Percentiles rank a stretch among this genome's conserved stretches.
phyloP scores from a whole-genome alignment of 2,797 vertebrate species.

The Pseudochromis fuscus region DNA sequence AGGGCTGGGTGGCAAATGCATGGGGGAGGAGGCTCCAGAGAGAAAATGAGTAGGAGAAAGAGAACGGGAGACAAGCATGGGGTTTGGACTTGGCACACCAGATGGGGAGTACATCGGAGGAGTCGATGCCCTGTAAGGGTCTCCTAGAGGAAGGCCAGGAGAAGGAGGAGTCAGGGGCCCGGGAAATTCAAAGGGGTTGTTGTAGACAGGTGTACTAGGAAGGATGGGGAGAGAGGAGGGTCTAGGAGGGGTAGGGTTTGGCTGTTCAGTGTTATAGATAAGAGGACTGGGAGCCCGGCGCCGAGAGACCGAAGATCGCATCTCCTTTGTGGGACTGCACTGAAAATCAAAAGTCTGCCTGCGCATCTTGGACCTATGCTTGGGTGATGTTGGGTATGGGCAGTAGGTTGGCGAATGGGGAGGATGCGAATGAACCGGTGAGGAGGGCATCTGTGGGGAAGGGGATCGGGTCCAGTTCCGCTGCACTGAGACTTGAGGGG shows the following conservation, averaged over 20 bases:
- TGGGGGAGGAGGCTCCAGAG: slow-evolving; percentile 87
- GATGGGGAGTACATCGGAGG: slow-evolving; percentile 84
- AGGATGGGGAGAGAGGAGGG: slow-evolving; percentile 88
- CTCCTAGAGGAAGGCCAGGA: slow-evolving; percentile 82
- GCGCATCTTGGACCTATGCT: slow-evolving; percentile 86
- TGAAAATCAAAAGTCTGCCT: slow-evolving; percentile 86
- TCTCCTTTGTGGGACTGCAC: slow-evolving; percentile 80
- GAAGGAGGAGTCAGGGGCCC: slow-evolving; percentile 87
- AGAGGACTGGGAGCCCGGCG: slow-evolving; percentile 93
- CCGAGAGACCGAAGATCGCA: slow-evolving; percentile 79
- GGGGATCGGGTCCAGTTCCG: slow-evolving; percentile 82
- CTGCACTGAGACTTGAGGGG: slow-evolving; percentile 75
- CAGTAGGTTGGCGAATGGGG: slow-evolving; percentile 86
- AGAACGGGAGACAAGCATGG: slow-evolving; percentile 85
- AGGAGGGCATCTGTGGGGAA: slow-evolving; percentile 78
- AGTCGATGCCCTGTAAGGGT: slow-evolving; percentile 80
- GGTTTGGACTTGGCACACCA: slow-evolving; percentile 74
- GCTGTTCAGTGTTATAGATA: slow-evolving; percentile 89
- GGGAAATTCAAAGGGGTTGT: slow-evolving; percentile 89
- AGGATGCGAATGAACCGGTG: slow-evolving; percentile 79
- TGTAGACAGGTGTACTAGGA: slow-evolving; percentile 86
- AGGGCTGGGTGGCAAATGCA: slow-evolving; percentile 81
- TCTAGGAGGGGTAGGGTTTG: slow-evolving; percentile 87
- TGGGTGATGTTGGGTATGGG: slow-evolving; percentile 87
- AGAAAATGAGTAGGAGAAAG: slow-evolving; percentile 90